Conservation (phyloP, 1,140 invertebrate species). For the Lepidurus packardi region DNA sequence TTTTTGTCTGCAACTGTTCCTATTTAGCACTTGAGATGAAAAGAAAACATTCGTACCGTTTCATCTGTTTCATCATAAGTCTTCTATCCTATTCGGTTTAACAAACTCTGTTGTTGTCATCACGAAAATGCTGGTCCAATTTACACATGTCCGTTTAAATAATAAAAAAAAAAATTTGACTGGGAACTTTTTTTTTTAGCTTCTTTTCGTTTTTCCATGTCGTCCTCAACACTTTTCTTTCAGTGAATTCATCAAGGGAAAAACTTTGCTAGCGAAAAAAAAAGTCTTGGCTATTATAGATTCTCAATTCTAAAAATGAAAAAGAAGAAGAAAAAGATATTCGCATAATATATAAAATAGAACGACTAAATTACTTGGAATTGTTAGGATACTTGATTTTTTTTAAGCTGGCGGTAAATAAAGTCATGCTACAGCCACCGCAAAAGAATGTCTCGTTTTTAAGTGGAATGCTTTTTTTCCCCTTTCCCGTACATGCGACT, state of each 20-base stretch:
- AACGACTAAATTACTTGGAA: neutral
- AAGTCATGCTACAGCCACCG: neutral
- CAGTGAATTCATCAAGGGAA: too few relatives aligned
- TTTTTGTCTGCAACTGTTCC: neutral
- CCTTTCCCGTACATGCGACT: too few relatives aligned
- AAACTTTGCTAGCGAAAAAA: too few relatives aligned
- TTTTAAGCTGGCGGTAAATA: neutral
- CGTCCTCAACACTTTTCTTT: neutral
- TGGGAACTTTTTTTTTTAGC: neutral
- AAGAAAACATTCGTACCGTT: neutral
- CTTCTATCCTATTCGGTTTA: neutral
- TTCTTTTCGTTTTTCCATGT: neutral
- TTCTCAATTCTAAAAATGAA: neutral
- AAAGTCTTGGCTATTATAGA: too few relatives aligned
- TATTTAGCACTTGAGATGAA: slow-evolving; percentile 6
- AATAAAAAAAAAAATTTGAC: neutral
- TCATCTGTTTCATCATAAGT: neutral
- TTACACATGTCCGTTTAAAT: neutral
- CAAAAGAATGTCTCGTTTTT: neutral
- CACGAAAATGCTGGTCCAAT: neutral
- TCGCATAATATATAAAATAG: slow-evolving; percentile 11
- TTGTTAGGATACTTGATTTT: neutral
- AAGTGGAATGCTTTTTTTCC: neutral
- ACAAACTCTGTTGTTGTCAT: neutral
- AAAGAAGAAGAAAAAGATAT: neutral